Percentiles rank a stretch among this genome's conserved stretches.
These are phyloP conservation scores for Ommatoiulus sabulosus DNA, from an alignment of 2,888 invertebrate genomes.

Conservation along the genomic window DNA sequence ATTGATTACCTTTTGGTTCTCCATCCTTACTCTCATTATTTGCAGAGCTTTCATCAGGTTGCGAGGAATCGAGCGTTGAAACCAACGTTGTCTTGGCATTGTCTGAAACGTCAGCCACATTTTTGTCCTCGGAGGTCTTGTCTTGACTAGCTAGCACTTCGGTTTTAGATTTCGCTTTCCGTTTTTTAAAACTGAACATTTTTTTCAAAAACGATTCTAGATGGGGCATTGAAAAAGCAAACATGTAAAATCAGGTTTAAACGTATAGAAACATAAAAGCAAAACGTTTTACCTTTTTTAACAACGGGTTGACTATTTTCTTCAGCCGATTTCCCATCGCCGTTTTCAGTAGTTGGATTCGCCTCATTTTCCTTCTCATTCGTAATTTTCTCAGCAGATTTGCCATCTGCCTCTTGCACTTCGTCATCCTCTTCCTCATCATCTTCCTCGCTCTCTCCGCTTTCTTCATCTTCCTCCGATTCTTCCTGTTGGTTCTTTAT, in stretches of 20 bases:
- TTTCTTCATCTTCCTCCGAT: conserved; percentile 53
- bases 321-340: conserved; percentile 51
- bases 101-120: neutral
- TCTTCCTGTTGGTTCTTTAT: conserved; percentile 32
- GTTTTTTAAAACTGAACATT: conserved; percentile 56
- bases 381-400: neutral
- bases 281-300: neutral
- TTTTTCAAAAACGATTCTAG: conserved; percentile 55
- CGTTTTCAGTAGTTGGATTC: conserved; percentile 58
- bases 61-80: neutral
- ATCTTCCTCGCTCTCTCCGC: conserved; percentile 53
- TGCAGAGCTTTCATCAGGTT: neutral
- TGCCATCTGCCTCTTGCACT: conserved; percentile 57
- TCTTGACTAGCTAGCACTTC: neutral
- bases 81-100: neutral
- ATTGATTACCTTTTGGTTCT: neutral
- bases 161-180: neutral
- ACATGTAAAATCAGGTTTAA: neutral
- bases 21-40: neutral
- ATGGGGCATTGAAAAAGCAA: neutral
- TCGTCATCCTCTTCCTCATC: conserved; percentile 51
- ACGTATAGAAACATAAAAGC: neutral
- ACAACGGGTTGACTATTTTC: conserved; percentile 53
- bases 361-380: conserved; percentile 57
- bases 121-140: neutral